phyloP scores from a whole-genome alignment of 2,888 invertebrate genomes.

The Prosopocoilus inquinatus region DNA sequence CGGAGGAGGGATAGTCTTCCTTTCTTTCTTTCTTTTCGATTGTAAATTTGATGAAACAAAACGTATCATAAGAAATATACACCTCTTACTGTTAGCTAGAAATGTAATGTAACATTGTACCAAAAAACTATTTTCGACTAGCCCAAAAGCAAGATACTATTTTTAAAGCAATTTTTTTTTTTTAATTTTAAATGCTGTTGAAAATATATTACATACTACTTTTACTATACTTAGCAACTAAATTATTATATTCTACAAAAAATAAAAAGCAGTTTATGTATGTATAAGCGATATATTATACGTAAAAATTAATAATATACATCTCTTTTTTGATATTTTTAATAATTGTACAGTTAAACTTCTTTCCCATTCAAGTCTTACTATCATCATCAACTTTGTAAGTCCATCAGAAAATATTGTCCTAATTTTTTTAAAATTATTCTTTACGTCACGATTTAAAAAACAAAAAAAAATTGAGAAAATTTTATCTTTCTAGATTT shows the following conservation, averaged over 20 bases:
- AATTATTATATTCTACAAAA: slow-evolving; percentile 18
- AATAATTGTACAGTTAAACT: slow-evolving; percentile 11
- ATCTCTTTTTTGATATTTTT: slow-evolving; percentile 9
- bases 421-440: slow-evolving; percentile 4
- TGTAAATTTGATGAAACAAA: slow-evolving; percentile 9
- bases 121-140: slow-evolving; percentile 29
- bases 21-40: background rate
- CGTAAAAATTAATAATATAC: slow-evolving; percentile 5
- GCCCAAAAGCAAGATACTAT: slow-evolving; percentile 31
- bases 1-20: slow-evolving; percentile 1
- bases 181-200: slow-evolving; percentile 23
- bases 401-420: slow-evolving; percentile 17
- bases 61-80: slow-evolving; percentile 16
- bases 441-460: too few species aligned
- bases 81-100: slow-evolving; percentile 10
- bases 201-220: slow-evolving; percentile 21
- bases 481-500: slow-evolving; percentile 21
- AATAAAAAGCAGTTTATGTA: slow-evolving; percentile 18
- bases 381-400: slow-evolving; percentile 13
- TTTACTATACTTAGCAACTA: slow-evolving; percentile 10
- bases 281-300: slow-evolving; percentile 21
- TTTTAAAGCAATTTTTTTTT: slow-evolving; percentile 25
- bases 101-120: slow-evolving; percentile 8
- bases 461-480: too few species aligned
- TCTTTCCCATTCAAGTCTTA: slow-evolving; percentile 5